Evolutionary conservation across 2,888 invertebrate genomes (phyloP).

Genomic region (Cephus rjabovi): DNA sequence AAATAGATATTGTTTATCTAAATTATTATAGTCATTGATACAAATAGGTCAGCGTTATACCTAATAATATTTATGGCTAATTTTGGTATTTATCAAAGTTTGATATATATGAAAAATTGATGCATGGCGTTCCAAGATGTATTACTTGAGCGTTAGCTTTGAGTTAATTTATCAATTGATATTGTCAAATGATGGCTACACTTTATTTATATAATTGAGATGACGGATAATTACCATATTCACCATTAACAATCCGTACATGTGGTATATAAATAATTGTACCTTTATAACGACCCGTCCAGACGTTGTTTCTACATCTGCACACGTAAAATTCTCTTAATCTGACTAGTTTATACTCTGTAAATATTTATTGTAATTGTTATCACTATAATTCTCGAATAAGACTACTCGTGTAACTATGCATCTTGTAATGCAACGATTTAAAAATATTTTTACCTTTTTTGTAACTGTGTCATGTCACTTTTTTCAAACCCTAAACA

Average conservation of each 20-base stretch:
- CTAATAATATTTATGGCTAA: not conserved
- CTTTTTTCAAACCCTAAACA: conserved; percentile 14
- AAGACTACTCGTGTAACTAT: conserved; percentile 41
- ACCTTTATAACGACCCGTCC: not conserved
- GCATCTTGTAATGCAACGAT: conserved; percentile 51
- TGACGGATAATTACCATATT: not conserved
- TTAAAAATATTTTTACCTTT: conserved; percentile 56
- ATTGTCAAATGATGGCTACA: not conserved
- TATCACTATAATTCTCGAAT: conserved; percentile 23
- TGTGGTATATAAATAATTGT: not conserved
- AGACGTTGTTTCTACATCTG: not conserved
- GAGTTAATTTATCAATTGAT: not conserved
- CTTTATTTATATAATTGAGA: not conserved
- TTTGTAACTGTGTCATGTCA: conserved; percentile 43
- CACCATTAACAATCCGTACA: not conserved
- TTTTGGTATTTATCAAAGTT: not conserved
- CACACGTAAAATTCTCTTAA: not conserved
- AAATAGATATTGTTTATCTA: not conserved
- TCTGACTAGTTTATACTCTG: conserved; percentile 1
- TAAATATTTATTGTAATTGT: conserved; percentile 30
- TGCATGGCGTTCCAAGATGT: not conserved
- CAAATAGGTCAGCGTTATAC: not conserved
- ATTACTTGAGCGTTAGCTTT: not conserved
- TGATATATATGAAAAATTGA: not conserved
- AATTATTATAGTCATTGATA: not conserved